Conservation (phyloP, 2,888 invertebrate genomes). For the Ctenicera cuprea region DNA sequence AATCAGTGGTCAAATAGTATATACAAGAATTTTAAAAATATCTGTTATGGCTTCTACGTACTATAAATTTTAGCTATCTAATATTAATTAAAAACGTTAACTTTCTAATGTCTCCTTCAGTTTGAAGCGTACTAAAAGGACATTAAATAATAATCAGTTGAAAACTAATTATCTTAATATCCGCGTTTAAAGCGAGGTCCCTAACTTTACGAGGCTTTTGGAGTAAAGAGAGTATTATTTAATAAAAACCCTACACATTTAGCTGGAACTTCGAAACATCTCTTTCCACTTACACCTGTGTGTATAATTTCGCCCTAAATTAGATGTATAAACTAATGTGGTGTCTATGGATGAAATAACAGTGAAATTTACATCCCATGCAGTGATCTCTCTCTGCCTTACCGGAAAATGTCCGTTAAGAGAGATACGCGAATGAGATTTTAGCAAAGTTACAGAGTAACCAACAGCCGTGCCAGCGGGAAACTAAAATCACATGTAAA, state of each 20-base stretch:
- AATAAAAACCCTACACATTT: conserved; percentile 34
- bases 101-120: conserved; percentile 26
- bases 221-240: conserved; percentile 36
- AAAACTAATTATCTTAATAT: conserved; percentile 46
- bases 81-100: conserved; percentile 34
- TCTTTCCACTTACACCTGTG: conserved; percentile 30
- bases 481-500: conserved; percentile 18
- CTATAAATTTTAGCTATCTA: conserved; percentile 13
- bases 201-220: conserved; percentile 42
- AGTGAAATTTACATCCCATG: conserved; percentile 11
- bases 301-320: conserved; percentile 20
- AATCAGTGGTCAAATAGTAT: too few species aligned
- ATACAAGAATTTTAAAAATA: too few species aligned
- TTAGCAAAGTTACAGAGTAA: conserved; percentile 7
- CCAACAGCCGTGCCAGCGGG: neutral
- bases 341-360: conserved; percentile 30
- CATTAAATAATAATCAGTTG: conserved; percentile 46
- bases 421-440: conserved; percentile 25
- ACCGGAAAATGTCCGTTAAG: neutral
- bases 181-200: conserved; percentile 38
- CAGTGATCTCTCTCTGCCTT: neutral
- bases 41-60: neutral
- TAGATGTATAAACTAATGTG: conserved; percentile 26
- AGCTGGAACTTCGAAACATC: conserved; percentile 19
- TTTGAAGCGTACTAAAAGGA: conserved; percentile 36